A percentile compares a stretch with the other conserved stretches of the same genome.
Evolutionary conservation across 2,888 invertebrate species (phyloP).

Genomic region (Dynastes grantii): DNA sequence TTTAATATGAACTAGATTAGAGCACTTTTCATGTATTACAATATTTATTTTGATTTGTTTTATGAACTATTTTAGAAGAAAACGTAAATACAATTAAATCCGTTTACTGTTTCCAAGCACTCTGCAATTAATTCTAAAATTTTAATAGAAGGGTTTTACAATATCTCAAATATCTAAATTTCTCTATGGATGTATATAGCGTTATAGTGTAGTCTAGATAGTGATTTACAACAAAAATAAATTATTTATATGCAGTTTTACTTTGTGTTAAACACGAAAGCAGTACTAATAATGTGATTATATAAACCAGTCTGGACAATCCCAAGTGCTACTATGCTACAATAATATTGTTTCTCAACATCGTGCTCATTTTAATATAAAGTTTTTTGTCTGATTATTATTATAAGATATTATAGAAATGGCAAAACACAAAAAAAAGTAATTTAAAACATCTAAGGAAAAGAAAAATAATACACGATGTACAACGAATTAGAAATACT

Average conservation of each 20-base stretch:
- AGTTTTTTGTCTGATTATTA: slow-evolving; percentile 70
- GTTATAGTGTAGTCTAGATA: neutral
- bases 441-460: slow-evolving; percentile 33
- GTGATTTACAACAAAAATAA: neutral
- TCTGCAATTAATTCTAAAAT: neutral
- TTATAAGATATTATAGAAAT: slow-evolving; percentile 17
- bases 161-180: neutral
- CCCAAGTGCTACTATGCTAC: slow-evolving; percentile 62
- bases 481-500: neutral
- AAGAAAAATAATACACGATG: slow-evolving; percentile 13
- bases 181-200: too few species aligned
- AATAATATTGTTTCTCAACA: slow-evolving; percentile 59
- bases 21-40: neutral
- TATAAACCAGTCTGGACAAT: slow-evolving; percentile 61
- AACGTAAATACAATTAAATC: neutral
- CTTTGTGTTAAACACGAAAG: too few species aligned
- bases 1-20: neutral
- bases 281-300: neutral
- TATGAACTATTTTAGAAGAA: too few species aligned
- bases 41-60: neutral
- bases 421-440: slow-evolving; percentile 50
- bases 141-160: neutral
- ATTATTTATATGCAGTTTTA: too few species aligned
- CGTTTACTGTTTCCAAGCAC: neutral
- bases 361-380: slow-evolving; percentile 11